These are phyloP conservation scores for Epistrophe eligans DNA, from an alignment of 2,888 invertebrate genomes.

Conservation along the genomic window DNA sequence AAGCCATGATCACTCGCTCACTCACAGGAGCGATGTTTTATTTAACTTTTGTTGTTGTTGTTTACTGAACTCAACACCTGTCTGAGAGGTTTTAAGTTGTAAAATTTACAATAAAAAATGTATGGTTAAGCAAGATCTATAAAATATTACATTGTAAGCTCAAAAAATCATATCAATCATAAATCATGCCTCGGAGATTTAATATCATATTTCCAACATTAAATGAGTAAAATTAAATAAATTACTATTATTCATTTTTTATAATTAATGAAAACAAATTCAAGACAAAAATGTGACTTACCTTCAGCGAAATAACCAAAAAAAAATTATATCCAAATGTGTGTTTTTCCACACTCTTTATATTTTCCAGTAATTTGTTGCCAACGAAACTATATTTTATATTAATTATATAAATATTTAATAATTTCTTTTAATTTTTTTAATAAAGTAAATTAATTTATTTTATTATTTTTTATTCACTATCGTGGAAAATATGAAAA, in stretches of 20 bases:
- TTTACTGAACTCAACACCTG: conserved; percentile 32
- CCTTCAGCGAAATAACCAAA: conserved; percentile 39
- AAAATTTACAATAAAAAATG: background rate
- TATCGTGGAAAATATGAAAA: conserved; percentile 47
- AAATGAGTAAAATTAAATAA: background rate
- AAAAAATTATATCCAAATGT: conserved; percentile 59
- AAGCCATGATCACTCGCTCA: background rate
- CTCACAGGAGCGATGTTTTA: background rate
- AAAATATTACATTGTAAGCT: background rate
- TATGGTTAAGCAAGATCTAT: conserved; percentile 11
- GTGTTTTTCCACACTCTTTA: conserved; percentile 42
- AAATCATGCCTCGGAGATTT: background rate
- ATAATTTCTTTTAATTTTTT: conserved; percentile 18
- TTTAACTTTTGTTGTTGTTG: background rate
- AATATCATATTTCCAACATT: background rate
- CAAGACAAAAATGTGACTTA: conserved; percentile 35
- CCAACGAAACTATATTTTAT: conserved; percentile 17
- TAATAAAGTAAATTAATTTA: conserved; percentile 31
- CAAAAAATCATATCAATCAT: conserved; percentile 2
- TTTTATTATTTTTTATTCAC: conserved; percentile 50
- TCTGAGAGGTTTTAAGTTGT: background rate
- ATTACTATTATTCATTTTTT: background rate
- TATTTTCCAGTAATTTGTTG: conserved; percentile 23
- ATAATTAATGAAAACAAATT: conserved; percentile 5
- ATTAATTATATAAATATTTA: conserved; percentile 10